Evolutionary conservation across 1,140 invertebrate genomes (phyloP).

Genomic region (Hycleus phaleratus): DNA sequence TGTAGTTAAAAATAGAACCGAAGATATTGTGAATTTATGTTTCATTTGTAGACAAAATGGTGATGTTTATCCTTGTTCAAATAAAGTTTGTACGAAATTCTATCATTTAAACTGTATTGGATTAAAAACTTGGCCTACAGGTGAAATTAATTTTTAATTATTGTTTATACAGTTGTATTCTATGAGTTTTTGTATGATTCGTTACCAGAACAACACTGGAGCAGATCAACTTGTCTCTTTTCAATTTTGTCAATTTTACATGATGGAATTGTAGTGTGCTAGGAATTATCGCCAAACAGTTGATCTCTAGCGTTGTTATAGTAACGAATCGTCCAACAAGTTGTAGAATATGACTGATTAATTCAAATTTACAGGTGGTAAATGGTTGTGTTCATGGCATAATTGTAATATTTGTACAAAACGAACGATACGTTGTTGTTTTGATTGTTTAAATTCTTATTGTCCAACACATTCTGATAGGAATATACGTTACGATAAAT

Average conservation of each 20-base stretch:
- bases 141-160: slow-evolving; percentile 12
- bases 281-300: no score
- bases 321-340: no score
- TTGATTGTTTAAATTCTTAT: slow-evolving; percentile 35
- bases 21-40: slow-evolving; percentile 23
- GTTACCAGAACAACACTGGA: no score
- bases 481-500: slow-evolving; percentile 30
- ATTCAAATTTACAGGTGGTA: slow-evolving; percentile 18
- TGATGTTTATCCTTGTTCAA: slow-evolving; percentile 25
- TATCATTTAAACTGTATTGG: slow-evolving; percentile 36
- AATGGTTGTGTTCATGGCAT: slow-evolving; percentile 35
- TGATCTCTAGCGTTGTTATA: no score
- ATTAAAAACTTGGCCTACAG: slow-evolving; percentile 25
- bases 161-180: no score
- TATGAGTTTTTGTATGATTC: no score
- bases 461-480: slow-evolving; percentile 34
- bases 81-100: slow-evolving; percentile 33
- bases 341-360: not conserved
- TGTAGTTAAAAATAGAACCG: not conserved
- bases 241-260: no score
- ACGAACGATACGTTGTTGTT: slow-evolving; percentile 32
- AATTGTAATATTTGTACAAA: slow-evolving; percentile 35
- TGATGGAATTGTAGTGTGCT: no score
- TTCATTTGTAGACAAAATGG: slow-evolving; percentile 32
- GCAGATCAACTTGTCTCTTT: no score